phyloP scores from a whole-genome alignment of 2,888 invertebrate species.

The Drosophila fulvimacula region DNA sequence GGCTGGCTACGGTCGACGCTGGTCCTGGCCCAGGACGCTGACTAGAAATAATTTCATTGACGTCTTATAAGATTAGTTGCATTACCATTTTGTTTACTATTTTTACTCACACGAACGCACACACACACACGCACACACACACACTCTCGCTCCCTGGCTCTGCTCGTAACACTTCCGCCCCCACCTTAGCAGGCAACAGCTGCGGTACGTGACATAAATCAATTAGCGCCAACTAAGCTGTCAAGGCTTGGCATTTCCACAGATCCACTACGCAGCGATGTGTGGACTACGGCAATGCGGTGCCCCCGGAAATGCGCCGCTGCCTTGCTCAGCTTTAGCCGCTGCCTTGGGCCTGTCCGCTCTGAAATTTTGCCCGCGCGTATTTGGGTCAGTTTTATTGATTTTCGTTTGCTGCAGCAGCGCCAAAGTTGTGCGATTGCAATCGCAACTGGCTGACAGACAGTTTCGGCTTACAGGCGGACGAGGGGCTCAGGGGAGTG shows the following conservation, averaged over 20 bases:
- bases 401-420: conserved; percentile 59
- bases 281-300: background rate
- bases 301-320: conserved; percentile 74
- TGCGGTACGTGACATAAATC: conserved; percentile 75
- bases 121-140: background rate
- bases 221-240: conserved; percentile 73
- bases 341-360: background rate
- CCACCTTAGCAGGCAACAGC: conserved; percentile 25
- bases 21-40: conserved; percentile 4
- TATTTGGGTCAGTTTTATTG: conserved; percentile 79
- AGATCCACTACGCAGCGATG: conserved; percentile 29
- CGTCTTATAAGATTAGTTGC: conserved; percentile 42
- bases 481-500: background rate
- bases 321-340: conserved; percentile 9
- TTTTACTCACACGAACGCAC: conserved; percentile 24
- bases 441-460: conserved; percentile 63
- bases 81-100: conserved; percentile 62
- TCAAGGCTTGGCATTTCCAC: conserved; percentile 54
- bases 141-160: background rate
- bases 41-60: background rate
- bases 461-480: conserved; percentile 5
- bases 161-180: conserved; percentile 10
- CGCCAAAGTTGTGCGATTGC: conserved; percentile 62
- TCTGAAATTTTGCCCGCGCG: conserved; percentile 67
- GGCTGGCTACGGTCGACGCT: too few relatives aligned